Conservation (phyloP, 2,113 vertebrate genomes). For the Nesogale talazaci region DNA sequence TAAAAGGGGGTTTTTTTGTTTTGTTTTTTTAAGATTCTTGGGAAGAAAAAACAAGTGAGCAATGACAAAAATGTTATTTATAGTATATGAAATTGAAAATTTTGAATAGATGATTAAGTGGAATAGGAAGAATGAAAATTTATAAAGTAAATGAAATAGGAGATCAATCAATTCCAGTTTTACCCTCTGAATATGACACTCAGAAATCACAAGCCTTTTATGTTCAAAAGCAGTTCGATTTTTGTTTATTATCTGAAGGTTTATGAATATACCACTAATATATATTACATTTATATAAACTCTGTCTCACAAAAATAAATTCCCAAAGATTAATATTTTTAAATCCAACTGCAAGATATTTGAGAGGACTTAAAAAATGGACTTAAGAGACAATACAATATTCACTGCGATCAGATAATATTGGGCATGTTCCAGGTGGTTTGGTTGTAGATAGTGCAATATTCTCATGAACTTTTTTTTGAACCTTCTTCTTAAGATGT, state of each 20-base stretch:
- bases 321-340: not conserved
- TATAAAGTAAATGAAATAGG: conserved; percentile 36
- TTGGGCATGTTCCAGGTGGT: too few relatives aligned
- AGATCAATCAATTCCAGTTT: not conserved
- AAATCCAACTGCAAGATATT: not conserved
- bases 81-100: not conserved
- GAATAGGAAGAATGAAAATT: not conserved
- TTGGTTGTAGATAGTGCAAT: too few relatives aligned
- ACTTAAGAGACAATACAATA: too few relatives aligned
- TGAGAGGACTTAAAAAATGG: too few relatives aligned
- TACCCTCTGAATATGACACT: not conserved
- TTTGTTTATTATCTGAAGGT: not conserved
- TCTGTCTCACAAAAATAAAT: conserved; percentile 26
- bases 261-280: not conserved
- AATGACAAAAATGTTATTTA: conserved; percentile 7
- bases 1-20: too few relatives aligned
- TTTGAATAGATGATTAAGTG: not conserved
- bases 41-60: not conserved
- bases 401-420: too few relatives aligned
- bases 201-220: not conserved
- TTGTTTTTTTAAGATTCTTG: conserved; percentile 4
- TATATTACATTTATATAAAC: not conserved
- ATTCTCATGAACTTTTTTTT: too few relatives aligned
- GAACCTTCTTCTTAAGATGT: not conserved
- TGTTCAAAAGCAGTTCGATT: not conserved